These are phyloP conservation scores for Rhinoptilus africanus DNA, from an alignment of 2,113 vertebrate genomes.

Conservation along the genomic window DNA sequence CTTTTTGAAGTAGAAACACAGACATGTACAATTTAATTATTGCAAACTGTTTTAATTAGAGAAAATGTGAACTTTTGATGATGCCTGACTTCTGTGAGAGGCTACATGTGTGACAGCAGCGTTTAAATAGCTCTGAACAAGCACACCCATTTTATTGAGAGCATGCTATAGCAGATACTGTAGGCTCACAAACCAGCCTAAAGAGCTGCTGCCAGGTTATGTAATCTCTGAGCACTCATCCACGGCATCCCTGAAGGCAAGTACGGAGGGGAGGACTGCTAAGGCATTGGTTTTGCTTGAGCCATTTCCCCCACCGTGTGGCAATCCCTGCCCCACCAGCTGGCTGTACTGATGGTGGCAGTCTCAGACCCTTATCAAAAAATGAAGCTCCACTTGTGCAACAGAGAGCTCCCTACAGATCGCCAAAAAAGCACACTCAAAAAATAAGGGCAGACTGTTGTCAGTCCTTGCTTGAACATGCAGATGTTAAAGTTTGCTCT, in stretches of 20 bases:
- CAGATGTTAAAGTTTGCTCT: background rate
- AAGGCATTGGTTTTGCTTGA: background rate
- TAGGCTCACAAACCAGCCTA: background rate
- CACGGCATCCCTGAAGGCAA: constrained; percentile 14
- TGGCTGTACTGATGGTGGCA: background rate
- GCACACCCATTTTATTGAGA: background rate
- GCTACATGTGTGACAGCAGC: background rate
- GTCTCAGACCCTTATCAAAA: background rate
- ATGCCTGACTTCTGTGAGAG: background rate
- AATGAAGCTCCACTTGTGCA: background rate
- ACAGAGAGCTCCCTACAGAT: background rate
- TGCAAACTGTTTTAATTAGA: background rate
- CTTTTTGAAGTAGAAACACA: constrained; percentile 31
- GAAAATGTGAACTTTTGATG: background rate
- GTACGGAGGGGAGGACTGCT: background rate
- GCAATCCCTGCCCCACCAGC: background rate
- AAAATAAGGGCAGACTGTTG: background rate
- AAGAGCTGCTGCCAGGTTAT: constrained; percentile 43
- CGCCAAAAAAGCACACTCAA: background rate
- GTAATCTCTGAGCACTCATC: constrained; percentile 3
- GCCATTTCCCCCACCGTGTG: background rate
- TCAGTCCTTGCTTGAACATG: background rate
- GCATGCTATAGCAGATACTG: background rate
- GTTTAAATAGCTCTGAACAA: background rate
- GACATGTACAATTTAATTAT: background rate